Conservation (phyloP, 2,797 vertebrate species). For the Anguilla megastoma region DNA sequence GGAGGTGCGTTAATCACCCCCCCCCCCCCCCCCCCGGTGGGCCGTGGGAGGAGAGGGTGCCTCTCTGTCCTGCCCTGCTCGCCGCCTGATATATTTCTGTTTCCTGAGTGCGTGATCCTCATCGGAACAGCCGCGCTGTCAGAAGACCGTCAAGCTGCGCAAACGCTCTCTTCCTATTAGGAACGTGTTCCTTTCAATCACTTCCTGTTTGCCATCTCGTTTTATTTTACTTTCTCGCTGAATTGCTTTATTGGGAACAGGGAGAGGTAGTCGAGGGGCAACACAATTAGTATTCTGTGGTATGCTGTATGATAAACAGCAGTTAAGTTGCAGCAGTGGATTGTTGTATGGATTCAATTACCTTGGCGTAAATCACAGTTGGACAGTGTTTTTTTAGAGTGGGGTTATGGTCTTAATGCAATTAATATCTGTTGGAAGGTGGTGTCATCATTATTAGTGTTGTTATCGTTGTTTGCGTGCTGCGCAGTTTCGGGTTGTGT, state of each 20-base stretch:
- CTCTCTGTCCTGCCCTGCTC: conserved; percentile 40
- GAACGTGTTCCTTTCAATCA: neutral
- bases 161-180: neutral
- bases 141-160: neutral
- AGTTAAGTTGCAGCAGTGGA: neutral
- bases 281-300: neutral
- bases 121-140: neutral
- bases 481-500: neutral
- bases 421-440: neutral
- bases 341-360: neutral
- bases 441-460: neutral
- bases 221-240: neutral
- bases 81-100: conserved; percentile 31
- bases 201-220: neutral
- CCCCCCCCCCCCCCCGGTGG: conserved; percentile 19
- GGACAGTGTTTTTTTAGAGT: neutral
- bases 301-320: neutral
- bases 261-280: neutral
- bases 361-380: neutral
- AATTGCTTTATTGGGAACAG: neutral
- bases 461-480: neutral
- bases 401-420: neutral
- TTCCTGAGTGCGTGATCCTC: neutral
- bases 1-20: conserved; percentile 36
- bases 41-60: conserved; percentile 36